These are phyloP conservation scores for Ommatoiulus sabulosus DNA, from an alignment of 2,888 invertebrate genomes.

Conservation along the genomic window DNA sequence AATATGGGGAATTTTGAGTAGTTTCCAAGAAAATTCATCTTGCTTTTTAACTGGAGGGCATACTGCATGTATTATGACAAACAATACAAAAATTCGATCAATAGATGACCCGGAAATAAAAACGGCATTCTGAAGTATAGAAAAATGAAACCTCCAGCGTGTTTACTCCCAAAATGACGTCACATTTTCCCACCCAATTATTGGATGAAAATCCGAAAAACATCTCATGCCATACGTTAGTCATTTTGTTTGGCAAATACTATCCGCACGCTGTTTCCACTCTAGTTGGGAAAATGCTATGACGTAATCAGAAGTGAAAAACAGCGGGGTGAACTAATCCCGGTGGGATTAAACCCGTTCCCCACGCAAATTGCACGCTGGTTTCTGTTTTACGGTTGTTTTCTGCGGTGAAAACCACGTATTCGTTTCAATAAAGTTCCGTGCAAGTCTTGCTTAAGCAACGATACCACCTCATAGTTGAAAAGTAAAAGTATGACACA, in stretches of 20 bases:
- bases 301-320: conserved; percentile 4
- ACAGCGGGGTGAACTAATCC: not conserved
- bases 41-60: no score
- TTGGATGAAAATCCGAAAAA: not conserved
- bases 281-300: conserved; percentile 8
- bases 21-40: no score
- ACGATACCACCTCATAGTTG: no score
- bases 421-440: not conserved
- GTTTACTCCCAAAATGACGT: conserved; percentile 18
- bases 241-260: not conserved
- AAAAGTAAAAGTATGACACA: no score
- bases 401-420: not conserved
- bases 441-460: no score
- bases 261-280: conserved; percentile 34
- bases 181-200: not conserved
- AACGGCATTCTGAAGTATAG: not conserved
- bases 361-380: not conserved
- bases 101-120: not conserved
- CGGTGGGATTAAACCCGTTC: not conserved
- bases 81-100: not conserved
- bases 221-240: not conserved
- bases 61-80: no score
- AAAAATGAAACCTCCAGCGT: conserved; percentile 1
- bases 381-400: not conserved
- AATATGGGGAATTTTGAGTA: no score